Conservation (phyloP, 2,888 invertebrate species). For the Sericinus montela region DNA sequence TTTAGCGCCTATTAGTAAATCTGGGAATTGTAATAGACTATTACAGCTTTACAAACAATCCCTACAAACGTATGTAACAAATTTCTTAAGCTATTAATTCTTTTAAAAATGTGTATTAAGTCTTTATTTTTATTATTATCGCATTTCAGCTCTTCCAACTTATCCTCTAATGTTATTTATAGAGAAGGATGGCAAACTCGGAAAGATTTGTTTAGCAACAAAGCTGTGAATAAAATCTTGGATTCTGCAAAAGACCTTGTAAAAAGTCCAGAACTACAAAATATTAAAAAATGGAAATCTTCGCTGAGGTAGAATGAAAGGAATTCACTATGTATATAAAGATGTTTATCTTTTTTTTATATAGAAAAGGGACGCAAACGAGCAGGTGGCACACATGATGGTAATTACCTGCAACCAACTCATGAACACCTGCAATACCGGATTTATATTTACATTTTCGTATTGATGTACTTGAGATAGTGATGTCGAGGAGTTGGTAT, state of each 20-base stretch:
- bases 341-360: too few species aligned
- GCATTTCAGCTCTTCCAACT: conserved; percentile 48
- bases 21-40: not conserved
- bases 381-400: too few species aligned
- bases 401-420: too few species aligned
- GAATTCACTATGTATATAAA: too few species aligned
- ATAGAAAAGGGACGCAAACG: too few species aligned
- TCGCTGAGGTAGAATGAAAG: conserved; percentile 38
- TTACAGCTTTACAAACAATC: conserved; percentile 7
- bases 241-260: conserved; percentile 34
- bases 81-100: too few species aligned
- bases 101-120: too few species aligned
- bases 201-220: conserved; percentile 29
- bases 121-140: not conserved
- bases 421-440: too few species aligned
- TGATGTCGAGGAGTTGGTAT: too few species aligned
- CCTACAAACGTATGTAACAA: conserved; percentile 17
- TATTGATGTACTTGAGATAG: too few species aligned
- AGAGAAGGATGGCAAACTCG: conserved; percentile 44
- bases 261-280: conserved; percentile 34
- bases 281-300: conserved; percentile 46
- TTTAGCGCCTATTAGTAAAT: not conserved
- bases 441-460: too few species aligned
- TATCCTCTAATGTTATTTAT: conserved; percentile 40
- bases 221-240: conserved; percentile 33